Evolutionary conservation across 2,888 invertebrate genomes (phyloP), one percentile per base, ranked within the genome.

Genomic region (Volucella inflata): DNA sequence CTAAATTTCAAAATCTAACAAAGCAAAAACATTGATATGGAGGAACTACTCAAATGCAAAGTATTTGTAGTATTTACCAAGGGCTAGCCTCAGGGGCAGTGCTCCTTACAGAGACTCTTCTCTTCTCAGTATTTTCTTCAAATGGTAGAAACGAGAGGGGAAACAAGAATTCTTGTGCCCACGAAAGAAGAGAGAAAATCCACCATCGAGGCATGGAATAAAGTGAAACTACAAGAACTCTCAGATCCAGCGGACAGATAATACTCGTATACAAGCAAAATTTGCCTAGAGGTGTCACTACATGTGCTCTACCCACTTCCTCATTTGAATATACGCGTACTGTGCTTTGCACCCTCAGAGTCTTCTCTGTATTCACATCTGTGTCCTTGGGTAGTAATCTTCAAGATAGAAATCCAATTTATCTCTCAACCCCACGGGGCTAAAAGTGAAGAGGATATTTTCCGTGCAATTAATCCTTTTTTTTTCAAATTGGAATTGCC

Each of bases 11-110:
- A 46, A 65, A 48, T 72, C 48, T 40, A 67, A 65, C 59, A 65
- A 82, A 71, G 57, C 36, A 40, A 59, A 48, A 44, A 59, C 30
- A 30, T 6, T 6, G 30, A 6, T 30, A 30, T 30, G 60, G 65
- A 46, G 60, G 71, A 77, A 82, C 77, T 76, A 77, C 76, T 76
- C 76, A 76, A 70, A 81, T 76, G 62, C 59, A 57, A 76, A 76
- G 70, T 76, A 76, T 76, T 51, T 60, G 59, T 60, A 60, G 50
- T 55, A 81, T 70, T 50, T 62, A 48, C 55, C 50, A 40, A 59
- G 42, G 57, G 30, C 4, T 6, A 57, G 70, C 76, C 53, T 57
- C 57, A 51, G 70, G 30, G 81, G 65, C 50, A 59, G 11, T 36
- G n/a, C 14, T 16, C 9, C 0, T 46, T 21, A 8, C 17, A n/a